Conservation (phyloP, 2,113 vertebrate species). For the Gopherus flavomarginatus region DNA sequence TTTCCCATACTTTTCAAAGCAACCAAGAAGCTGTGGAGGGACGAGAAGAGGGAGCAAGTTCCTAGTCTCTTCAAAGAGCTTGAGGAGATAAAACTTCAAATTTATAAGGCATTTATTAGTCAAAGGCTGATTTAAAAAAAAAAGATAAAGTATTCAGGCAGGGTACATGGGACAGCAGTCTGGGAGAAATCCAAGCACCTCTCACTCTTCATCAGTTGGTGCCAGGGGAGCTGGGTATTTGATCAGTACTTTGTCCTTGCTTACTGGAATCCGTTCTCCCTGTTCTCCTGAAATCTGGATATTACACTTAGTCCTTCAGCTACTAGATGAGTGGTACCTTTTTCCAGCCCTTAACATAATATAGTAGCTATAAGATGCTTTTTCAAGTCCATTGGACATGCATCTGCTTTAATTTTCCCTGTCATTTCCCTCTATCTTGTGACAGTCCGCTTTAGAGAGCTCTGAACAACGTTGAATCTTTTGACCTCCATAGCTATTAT, state of each 20-base stretch:
- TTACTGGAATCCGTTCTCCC: neutral
- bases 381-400: neutral
- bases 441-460: neutral
- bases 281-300: neutral
- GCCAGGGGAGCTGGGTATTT: no score
- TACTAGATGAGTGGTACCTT: neutral
- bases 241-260: neutral
- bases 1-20: no score
- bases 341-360: neutral
- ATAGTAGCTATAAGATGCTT: neutral
- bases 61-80: no score
- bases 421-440: neutral
- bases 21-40: no score
- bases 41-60: no score
- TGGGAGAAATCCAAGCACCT: no score
- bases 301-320: neutral
- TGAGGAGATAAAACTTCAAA: no score
- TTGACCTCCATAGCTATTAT: neutral
- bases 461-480: neutral
- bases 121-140: no score
- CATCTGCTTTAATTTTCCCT: neutral
- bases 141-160: no score
- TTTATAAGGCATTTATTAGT: no score
- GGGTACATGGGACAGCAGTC: no score
- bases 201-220: no score